phyloP scores from a whole-genome alignment of 2,797 vertebrate species.

The Chloroceryle inda region DNA sequence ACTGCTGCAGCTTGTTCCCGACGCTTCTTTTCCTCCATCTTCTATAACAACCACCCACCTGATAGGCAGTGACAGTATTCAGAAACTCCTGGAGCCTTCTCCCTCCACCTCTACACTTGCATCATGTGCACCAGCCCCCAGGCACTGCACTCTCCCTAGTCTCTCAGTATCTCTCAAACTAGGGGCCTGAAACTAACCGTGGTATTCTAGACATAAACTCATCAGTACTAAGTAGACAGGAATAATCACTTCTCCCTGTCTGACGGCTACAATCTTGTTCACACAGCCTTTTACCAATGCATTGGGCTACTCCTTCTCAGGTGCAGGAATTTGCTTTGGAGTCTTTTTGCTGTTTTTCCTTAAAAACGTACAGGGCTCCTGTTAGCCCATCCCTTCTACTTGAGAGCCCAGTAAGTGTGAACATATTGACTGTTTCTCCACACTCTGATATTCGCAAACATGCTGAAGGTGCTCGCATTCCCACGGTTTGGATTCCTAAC shows the following conservation, averaged over 20 bases:
- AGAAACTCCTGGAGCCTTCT: not conserved
- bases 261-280: accelerated
- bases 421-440: not conserved
- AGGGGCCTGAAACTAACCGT: not conserved
- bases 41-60: not conserved
- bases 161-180: not conserved
- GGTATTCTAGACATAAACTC: not conserved
- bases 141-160: not conserved
- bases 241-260: not conserved
- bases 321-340: not conserved
- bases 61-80: not conserved
- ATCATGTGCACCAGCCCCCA: accelerated
- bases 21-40: not conserved
- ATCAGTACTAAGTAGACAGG: not conserved
- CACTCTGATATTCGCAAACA: not conserved
- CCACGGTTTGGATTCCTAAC: not conserved
- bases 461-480: not conserved
- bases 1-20: not conserved
- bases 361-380: not conserved
- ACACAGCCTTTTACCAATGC: not conserved
- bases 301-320: not conserved
- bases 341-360: not conserved
- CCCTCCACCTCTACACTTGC: not conserved
- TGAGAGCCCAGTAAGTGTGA: not conserved
- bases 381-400: not conserved